Conservation (phyloP, 2,888 invertebrate genomes). For the Drosophila merina region DNA sequence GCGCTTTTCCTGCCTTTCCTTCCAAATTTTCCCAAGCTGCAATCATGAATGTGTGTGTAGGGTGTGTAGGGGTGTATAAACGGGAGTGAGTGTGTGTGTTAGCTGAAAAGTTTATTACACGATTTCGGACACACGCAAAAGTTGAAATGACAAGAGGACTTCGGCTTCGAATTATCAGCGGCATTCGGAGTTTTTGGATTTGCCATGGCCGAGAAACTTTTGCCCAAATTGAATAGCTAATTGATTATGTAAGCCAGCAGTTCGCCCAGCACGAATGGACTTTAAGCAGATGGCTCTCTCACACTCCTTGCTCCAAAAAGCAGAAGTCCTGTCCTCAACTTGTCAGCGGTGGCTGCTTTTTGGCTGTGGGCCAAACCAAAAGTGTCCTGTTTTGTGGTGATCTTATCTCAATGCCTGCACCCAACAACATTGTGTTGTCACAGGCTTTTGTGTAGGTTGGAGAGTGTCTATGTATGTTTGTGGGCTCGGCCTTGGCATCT, state of each 20-base stretch:
- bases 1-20: not conserved
- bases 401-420: slow-evolving; percentile 68
- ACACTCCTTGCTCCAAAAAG: slow-evolving; percentile 4
- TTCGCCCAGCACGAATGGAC: slow-evolving; percentile 30
- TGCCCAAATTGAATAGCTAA: slow-evolving; percentile 71
- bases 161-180: slow-evolving; percentile 43
- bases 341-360: slow-evolving; percentile 44
- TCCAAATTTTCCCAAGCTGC: slow-evolving; percentile 15
- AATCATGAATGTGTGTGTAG: slow-evolving; percentile 30
- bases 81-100: slow-evolving; percentile 10
- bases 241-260: slow-evolving; percentile 58
- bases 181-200: slow-evolving; percentile 12
- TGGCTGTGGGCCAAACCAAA: slow-evolving; percentile 58
- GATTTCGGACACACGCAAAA: slow-evolving; percentile 58
- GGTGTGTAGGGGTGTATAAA: not conserved
- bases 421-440: slow-evolving; percentile 67
- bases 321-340: slow-evolving; percentile 32
- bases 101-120: slow-evolving; percentile 62
- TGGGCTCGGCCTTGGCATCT: slow-evolving; percentile 47
- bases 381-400: slow-evolving; percentile 72
- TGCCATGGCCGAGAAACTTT: slow-evolving; percentile 43
- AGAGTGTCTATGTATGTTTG: not conserved
- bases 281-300: slow-evolving; percentile 54
- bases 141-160: slow-evolving; percentile 42
- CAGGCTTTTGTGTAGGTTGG: slow-evolving; percentile 45